phyloP scores from a whole-genome alignment of 2,797 vertebrate genomes.

The Gambusia yucatana region DNA sequence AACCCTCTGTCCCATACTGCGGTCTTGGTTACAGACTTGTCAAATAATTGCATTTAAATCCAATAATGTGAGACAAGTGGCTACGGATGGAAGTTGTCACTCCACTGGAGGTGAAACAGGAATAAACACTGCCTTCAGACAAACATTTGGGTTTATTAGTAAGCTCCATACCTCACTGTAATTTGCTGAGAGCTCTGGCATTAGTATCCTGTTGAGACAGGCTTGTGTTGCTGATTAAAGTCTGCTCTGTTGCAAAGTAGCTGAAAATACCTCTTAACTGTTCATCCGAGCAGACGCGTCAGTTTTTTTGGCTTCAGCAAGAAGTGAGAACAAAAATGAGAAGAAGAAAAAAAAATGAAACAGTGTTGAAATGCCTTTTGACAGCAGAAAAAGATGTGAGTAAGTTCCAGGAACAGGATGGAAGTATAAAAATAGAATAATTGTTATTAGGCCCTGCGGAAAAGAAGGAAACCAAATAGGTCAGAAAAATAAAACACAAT shows the following conservation, averaged over 20 bases:
- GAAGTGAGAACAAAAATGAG: slow-evolving; percentile 14
- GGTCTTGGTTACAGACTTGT: slow-evolving; percentile 46
- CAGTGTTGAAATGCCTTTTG: slow-evolving; percentile 20
- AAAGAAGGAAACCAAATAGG: slow-evolving; percentile 70
- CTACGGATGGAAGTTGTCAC: slow-evolving; percentile 58
- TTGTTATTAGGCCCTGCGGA: slow-evolving; percentile 67
- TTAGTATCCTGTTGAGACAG: slow-evolving; percentile 75
- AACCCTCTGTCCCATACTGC: slow-evolving; percentile 24
- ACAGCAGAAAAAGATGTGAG: slow-evolving; percentile 35
- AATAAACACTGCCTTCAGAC: slow-evolving; percentile 75
- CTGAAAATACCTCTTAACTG: slow-evolving; percentile 27
- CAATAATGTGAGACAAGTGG: slow-evolving; percentile 28
- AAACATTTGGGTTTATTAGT: slow-evolving; percentile 75
- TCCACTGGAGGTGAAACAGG: slow-evolving; percentile 59
- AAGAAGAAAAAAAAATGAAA: background rate
- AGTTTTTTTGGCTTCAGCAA: slow-evolving; percentile 6
- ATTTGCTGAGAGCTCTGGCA: slow-evolving; percentile 68
- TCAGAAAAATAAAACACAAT: slow-evolving; percentile 64
- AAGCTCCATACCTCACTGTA: slow-evolving; percentile 70
- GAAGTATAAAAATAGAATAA: slow-evolving; percentile 58
- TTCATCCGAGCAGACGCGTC: slow-evolving; percentile 22
- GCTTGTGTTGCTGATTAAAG: slow-evolving; percentile 65
- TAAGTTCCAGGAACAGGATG: slow-evolving; percentile 73
- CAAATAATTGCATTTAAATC: slow-evolving; percentile 42
- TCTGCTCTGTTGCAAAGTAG: slow-evolving; percentile 31